phyloP scores from a whole-genome alignment of 2,797 vertebrate species.

The Urosaurus nigricauda region DNA sequence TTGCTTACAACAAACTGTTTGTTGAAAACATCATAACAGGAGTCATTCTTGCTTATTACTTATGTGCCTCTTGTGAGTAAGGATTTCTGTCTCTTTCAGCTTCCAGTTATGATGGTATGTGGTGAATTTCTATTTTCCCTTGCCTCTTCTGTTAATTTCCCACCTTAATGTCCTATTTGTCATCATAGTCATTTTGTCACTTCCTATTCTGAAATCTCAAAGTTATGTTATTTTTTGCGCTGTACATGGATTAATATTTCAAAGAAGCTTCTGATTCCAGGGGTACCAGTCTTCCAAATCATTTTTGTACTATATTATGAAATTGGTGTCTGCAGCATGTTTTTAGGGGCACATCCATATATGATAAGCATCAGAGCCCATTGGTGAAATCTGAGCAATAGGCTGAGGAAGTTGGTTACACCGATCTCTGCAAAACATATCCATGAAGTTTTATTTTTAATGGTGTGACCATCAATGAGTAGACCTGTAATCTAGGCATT shows the following conservation, averaged over 20 bases:
- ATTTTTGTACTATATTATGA: no score
- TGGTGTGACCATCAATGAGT: no score
- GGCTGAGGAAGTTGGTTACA: no score
- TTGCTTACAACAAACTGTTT: no score
- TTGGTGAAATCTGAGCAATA: no score
- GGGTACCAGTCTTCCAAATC: no score
- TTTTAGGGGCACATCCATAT: no score
- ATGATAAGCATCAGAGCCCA: no score
- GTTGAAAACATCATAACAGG: neutral
- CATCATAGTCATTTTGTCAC: neutral
- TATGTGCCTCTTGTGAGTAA: neutral
- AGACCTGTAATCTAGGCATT: no score
- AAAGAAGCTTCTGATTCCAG: neutral
- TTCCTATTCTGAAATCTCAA: neutral
- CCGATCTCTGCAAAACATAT: neutral
- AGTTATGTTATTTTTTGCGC: neutral
- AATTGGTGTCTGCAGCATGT: no score
- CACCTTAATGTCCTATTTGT: no score
- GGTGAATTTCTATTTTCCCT: neutral
- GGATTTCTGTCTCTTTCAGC: neutral
- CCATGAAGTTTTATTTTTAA: no score
- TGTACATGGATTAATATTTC: neutral
- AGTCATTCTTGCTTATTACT: neutral
- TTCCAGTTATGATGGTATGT: neutral
- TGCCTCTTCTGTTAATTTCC: neutral